These are phyloP conservation scores for Epinotia ramella DNA, from an alignment of 2,888 invertebrate genomes.

Conservation along the genomic window DNA sequence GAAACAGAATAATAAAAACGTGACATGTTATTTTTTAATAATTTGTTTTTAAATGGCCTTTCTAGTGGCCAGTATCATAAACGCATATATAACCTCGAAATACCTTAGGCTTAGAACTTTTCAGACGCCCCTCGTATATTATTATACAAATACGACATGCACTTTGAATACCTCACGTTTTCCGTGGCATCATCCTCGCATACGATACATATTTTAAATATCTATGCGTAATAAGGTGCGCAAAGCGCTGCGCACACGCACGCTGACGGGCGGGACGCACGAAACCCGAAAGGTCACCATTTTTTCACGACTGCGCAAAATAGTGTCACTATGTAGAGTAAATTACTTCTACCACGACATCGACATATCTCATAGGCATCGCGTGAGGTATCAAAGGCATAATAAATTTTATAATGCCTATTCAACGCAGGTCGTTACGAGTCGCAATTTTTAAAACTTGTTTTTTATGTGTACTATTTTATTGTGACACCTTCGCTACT, in stretches of 20 bases:
- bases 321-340: neutral
- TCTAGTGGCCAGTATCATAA: too few relatives aligned
- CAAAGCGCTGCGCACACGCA: slow-evolving; percentile 8
- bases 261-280: slow-evolving; percentile 3
- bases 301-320: slow-evolving; percentile 15
- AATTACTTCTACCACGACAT: slow-evolving; percentile 3
- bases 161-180: slow-evolving; percentile 1
- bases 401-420: slow-evolving; percentile 17
- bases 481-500: slow-evolving; percentile 31
- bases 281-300: slow-evolving; percentile 30
- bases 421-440: slow-evolving; percentile 1
- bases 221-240: slow-evolving; percentile 2
- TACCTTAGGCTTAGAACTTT: too few relatives aligned
- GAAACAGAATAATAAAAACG: too few relatives aligned
- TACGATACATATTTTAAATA: slow-evolving; percentile 32
- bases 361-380: slow-evolving; percentile 17
- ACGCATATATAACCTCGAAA: too few relatives aligned
- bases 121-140: too few relatives aligned
- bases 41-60: too few relatives aligned
- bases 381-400: slow-evolving; percentile 25
- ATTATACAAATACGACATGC: neutral
- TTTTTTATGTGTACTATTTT: slow-evolving; percentile 19
- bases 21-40: too few relatives aligned
- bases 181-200: slow-evolving; percentile 1
- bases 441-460: slow-evolving; percentile 1